Base-by-base conservation (phyloP, 2,113 vertebrate genomes). In the Hemicordylus capensis region DNA sequence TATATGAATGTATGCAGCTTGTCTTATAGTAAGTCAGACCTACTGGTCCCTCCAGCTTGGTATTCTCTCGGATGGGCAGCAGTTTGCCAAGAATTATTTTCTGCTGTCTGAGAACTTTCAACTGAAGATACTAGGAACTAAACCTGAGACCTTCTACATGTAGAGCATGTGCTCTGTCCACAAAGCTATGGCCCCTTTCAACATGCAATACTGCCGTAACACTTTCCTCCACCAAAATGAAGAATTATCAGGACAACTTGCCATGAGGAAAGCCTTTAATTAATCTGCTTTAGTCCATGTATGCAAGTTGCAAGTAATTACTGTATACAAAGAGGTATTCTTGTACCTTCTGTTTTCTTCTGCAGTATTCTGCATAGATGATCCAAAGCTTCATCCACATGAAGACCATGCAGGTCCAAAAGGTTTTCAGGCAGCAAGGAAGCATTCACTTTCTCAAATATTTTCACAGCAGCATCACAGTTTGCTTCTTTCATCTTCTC, bases 341-440 rank as follows among this genome's bases (percentile, higher is more conserved):
- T 80, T 91, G 42, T 95, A 99, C 99, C 99, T 95, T 96, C 93
- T 69, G 91, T 96, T 95, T 99, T 99, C 72, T 97, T 94, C 81
- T 96, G 93, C 69, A 99, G 95, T 70, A 99, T 97, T 79, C 95
- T 93, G 10, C 87, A 93, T 87, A 99, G 91, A 63, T 98, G 98
- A 84, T 96, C 88, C 88, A 99, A 92, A 26, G 98, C 98, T 94
- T 99, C 98, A 46, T 97, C 96, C 51, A 99, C 98, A 84, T 99
- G 99, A 51, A 99, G 97, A 46, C 99, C 99, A 28, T 99, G 99
- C 26, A 99, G 97, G 90, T 99, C 98, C 94, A 99, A 93, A 91
- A 99, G 96, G 70, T 99, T 99, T 91, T 96, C 95, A 3, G 98
- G 98, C 88, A 99, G 94, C 83, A 99, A 95, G 1, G 98, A 98